A percentile compares a stretch with the other conserved stretches of the same genome.
phyloP scores from a whole-genome alignment of 2,113 vertebrate species.

The Cynopterus brachyotis region DNA sequence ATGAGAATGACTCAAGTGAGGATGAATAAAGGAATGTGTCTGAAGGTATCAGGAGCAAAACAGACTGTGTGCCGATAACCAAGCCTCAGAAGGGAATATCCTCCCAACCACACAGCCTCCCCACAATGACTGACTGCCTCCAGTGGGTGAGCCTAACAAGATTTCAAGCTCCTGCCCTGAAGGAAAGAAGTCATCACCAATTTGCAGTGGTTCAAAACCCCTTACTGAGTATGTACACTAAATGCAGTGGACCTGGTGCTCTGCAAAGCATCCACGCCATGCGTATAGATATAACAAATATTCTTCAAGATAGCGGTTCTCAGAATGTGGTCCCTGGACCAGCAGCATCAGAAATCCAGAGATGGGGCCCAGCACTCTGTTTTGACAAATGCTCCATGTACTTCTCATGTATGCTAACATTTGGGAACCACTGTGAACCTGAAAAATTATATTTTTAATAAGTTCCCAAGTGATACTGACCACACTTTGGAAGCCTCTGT shows the following conservation, averaged over 20 bases:
- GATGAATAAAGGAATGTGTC: neutral
- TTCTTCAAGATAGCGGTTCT: neutral
- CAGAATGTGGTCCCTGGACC: neutral
- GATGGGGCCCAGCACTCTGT: neutral
- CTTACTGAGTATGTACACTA: neutral
- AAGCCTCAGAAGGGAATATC: neutral
- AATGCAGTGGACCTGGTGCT: neutral
- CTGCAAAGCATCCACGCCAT: neutral
- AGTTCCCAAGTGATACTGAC: neutral
- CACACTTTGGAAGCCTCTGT: neutral
- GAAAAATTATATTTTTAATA: neutral
- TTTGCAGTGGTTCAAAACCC: neutral
- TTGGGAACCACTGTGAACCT: neutral
- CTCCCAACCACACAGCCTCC: neutral
- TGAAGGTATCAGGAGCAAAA: neutral
- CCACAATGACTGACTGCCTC: neutral
- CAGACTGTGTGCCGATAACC: neutral
- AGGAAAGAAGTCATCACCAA: neutral
- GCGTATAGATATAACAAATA: neutral
- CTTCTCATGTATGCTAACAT: neutral
- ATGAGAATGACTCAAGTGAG: neutral
- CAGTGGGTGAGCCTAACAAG: neutral
- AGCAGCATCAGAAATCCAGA: neutral
- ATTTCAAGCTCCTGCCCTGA: neutral
- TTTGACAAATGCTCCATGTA: constrained; percentile 14